These are phyloP conservation scores for Hypothenemus hampei DNA, from an alignment of 1,140 invertebrate genomes.

Conservation along the genomic window DNA sequence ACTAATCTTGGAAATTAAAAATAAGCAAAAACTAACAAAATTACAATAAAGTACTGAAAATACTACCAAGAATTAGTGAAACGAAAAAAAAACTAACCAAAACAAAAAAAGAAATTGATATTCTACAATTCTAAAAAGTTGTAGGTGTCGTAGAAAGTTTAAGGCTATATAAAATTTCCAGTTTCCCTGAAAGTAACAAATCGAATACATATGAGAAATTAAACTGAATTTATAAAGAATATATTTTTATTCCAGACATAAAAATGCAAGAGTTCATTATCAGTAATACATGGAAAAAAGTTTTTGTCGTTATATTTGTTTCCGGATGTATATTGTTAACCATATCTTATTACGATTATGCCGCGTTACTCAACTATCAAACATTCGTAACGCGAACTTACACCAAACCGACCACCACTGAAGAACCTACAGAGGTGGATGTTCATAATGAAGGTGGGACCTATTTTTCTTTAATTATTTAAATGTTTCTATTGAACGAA, in stretches of 20 bases:
- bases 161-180: not conserved
- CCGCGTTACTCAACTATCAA: conserved; percentile 12
- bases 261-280: conserved; percentile 9
- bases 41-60: too few species aligned
- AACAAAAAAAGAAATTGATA: too few species aligned
- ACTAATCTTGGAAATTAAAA: too few species aligned
- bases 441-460: not conserved
- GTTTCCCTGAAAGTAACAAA: not conserved
- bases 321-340: conserved; percentile 9
- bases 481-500: not conserved
- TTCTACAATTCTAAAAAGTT: not conserved
- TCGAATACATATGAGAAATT: not conserved
- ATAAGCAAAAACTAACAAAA: too few species aligned
- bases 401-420: too few species aligned
- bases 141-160: not conserved
- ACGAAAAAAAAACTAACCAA: too few species aligned
- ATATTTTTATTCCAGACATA: conserved; percentile 4
- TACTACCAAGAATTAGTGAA: not conserved
- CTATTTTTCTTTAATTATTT: not conserved
- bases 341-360: conserved; percentile 23
- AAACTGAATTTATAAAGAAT: not conserved
- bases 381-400: conserved; percentile 24
- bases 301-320: conserved; percentile 16
- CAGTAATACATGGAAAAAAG: conserved; percentile 12
- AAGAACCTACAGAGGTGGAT: not conserved